These are phyloP conservation scores for Orius insidiosus DNA, from an alignment of 1,140 invertebrate species.

Conservation along the genomic window DNA sequence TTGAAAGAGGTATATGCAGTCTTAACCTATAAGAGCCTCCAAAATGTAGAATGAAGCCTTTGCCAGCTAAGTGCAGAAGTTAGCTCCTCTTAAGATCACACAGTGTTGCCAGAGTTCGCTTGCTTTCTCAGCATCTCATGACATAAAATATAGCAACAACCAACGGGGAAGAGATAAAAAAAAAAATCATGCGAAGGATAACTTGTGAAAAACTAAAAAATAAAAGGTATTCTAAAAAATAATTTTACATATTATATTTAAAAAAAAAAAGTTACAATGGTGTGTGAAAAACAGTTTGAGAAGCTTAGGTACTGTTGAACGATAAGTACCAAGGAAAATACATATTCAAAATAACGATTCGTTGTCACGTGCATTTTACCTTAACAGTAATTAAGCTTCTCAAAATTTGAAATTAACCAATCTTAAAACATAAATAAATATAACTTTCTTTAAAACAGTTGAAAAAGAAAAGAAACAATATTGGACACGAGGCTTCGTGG, in stretches of 20 bases:
- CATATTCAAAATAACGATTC: constrained; percentile 7
- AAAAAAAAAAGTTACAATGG: constrained; percentile 7
- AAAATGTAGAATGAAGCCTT: no score
- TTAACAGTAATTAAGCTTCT: constrained; percentile 4
- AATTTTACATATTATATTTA: constrained; percentile 10
- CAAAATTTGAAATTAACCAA: background rate
- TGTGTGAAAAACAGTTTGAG: constrained; percentile 2
- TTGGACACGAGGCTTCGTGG: background rate
- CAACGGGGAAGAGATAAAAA: no score
- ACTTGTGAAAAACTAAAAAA: background rate
- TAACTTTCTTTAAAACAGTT: background rate
- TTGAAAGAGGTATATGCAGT: no score
- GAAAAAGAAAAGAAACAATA: background rate
- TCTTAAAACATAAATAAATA: background rate
- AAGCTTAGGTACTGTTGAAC: background rate
- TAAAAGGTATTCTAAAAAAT: constrained; percentile 9
- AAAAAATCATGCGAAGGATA: constrained; percentile 1
- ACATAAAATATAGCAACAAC: no score
- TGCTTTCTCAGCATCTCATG: no score
- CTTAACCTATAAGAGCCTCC: no score
- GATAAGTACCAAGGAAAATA: constrained; percentile 1
- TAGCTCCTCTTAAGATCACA: no score
- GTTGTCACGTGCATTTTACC: constrained; percentile 2
- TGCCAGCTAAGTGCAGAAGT: no score
- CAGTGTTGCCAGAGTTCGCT: no score